These are phyloP conservation scores for Lasioglossum marginatum DNA, from an alignment of 2,888 invertebrate genomes.

Conservation along the genomic window DNA sequence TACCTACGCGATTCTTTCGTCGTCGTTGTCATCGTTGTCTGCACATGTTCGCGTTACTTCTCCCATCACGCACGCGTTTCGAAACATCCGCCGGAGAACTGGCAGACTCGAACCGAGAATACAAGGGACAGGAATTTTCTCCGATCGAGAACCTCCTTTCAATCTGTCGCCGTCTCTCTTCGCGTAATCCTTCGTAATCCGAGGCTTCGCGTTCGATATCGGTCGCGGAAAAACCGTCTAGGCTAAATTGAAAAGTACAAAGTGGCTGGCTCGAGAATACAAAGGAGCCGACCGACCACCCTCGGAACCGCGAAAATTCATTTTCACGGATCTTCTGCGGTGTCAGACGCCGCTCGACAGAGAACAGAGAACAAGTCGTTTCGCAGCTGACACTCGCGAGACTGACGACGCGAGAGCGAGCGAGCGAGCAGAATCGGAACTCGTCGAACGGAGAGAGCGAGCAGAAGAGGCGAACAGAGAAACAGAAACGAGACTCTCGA, in stretches of 20 bases:
- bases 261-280: background rate
- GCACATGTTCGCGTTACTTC: background rate
- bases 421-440: constrained; percentile 47
- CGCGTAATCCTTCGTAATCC: too few relatives aligned
- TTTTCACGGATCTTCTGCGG: background rate
- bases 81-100: background rate
- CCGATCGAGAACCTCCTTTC: background rate
- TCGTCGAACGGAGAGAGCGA: constrained; percentile 20
- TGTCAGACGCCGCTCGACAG: background rate
- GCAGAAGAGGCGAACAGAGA: background rate
- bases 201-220: background rate
- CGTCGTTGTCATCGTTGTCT: background rate
- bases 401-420: constrained; percentile 16
- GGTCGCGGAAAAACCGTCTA: background rate
- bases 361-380: background rate
- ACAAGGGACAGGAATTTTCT: background rate
- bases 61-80: background rate
- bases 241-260: background rate
- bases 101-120: background rate
- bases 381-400: background rate
- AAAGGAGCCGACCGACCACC: background rate
- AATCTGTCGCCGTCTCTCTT: background rate
- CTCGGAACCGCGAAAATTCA: background rate
- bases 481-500: background rate
- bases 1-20: background rate